Evolutionary conservation across 2,797 vertebrate species (phyloP), one percentile per base, ranked within the genome.

Genomic region (Vespertilio murinus): DNA sequence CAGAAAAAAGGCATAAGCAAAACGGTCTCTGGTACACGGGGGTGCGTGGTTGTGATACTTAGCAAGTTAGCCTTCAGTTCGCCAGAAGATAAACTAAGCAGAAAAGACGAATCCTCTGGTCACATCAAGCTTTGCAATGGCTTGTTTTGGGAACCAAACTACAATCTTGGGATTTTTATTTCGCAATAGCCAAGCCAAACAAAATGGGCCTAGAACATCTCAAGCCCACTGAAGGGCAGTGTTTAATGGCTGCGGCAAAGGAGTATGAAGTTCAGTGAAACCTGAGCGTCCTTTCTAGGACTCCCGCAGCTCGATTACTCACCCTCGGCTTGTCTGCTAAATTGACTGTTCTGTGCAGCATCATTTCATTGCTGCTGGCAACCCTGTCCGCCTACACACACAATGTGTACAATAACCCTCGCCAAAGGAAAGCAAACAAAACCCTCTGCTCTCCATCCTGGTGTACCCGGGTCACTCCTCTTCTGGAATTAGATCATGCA

Each of bases 381-480:
- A 67, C 42, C 42, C 54, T 95, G 88, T 73, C 94, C 33, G 87
- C 80, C 74, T 74, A 88, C 73, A 85, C 81, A 67, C 70, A 69
- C 16, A 56, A 56, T 61, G 56, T 16, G 75, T 82, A 67, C 80
- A 90, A 84, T 70, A 93, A 94, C 49, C 45, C 14, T 8, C 78
- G 64, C 81, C 42, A 80, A 91, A 59, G 77, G 35, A 83, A 88
- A 85, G 25, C 70, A 83, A 85, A 85, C 18, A n/a, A 69, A 69
- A 79, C 54, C n/a, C 42, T 79, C 59, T 82, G 71, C 73, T 67
- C 52, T 84, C 45, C n/a, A 23, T 40, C 18, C 64, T 80, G 30
- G n/a, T 5, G 13, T 38, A 49, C n/a, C 47, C 2, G 5, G 30
- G n/a, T 22, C 23, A 52, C 13, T n/a, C 14, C 49, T 23, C 61